Evolutionary conservation across 2,888 invertebrate species (phyloP).

Genomic region (Tuta absoluta): DNA sequence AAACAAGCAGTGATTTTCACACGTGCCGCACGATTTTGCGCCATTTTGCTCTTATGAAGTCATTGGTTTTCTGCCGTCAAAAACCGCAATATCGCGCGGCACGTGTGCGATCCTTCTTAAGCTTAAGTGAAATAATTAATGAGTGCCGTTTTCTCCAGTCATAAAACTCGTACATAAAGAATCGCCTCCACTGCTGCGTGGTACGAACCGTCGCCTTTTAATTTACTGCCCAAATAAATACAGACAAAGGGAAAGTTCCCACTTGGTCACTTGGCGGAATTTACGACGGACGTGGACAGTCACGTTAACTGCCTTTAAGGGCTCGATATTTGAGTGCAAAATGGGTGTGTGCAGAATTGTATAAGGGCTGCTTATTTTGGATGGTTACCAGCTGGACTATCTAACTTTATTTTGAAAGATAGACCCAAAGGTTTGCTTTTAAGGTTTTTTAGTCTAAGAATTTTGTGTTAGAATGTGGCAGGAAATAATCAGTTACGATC

Average conservation of each 20-base stretch:
- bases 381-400: no score
- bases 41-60: no score
- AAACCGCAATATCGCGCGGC: no score
- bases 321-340: conserved; percentile 13
- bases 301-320: conserved; percentile 16
- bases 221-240: conserved; percentile 29
- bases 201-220: conserved; percentile 17
- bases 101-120: no score
- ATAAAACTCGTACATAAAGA: conserved; percentile 11
- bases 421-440: no score
- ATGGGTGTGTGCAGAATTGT: not conserved
- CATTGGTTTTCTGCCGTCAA: no score
- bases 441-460: no score
- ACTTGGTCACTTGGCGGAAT: conserved; percentile 28
- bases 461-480: no score
- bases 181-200: conserved; percentile 10
- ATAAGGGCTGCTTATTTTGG: no score
- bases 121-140: not conserved
- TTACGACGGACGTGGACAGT: conserved; percentile 28
- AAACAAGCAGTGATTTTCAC: not conserved
- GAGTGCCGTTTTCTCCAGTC: not conserved
- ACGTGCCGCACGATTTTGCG: no score
- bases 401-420: no score
- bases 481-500: no score
- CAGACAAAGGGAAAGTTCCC: conserved; percentile 29